These are phyloP conservation scores for Amiota communis DNA, from an alignment of 2,888 invertebrate genomes.

Conservation along the genomic window DNA sequence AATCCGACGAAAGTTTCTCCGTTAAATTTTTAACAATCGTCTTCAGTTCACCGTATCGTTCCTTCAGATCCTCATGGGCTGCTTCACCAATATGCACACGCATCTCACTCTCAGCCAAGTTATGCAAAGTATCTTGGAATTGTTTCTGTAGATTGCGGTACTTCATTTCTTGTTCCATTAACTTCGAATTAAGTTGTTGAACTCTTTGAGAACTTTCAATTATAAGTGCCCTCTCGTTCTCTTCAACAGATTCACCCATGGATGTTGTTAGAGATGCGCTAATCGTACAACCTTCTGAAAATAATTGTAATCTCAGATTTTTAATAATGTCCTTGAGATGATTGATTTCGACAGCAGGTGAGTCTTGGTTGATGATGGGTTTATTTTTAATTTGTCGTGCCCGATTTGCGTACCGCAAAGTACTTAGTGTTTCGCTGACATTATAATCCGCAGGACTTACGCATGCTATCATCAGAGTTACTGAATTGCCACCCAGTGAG, in stretches of 20 bases:
- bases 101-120: constrained; percentile 83
- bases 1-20: constrained; percentile 67
- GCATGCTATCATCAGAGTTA: constrained; percentile 96
- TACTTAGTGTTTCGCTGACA: constrained; percentile 90
- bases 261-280: constrained; percentile 48
- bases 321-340: constrained; percentile 83
- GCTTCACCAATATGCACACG: constrained; percentile 81
- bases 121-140: constrained; percentile 78
- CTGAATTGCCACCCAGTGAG: constrained; percentile 94
- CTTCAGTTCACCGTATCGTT: constrained; percentile 77
- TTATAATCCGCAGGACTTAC: constrained; percentile 93
- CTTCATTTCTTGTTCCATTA: constrained; percentile 71
- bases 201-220: constrained; percentile 31
- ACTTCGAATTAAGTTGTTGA: neutral
- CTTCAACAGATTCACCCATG: constrained; percentile 35
- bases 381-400: constrained; percentile 91
- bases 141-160: constrained; percentile 79
- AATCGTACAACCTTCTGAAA: constrained; percentile 66
- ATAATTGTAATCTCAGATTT: constrained; percentile 79
- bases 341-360: constrained; percentile 84
- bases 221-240: constrained; percentile 2
- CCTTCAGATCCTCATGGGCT: constrained; percentile 79
- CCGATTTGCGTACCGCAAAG: constrained; percentile 90
- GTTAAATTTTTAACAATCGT: constrained; percentile 77
- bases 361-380: constrained; percentile 89